Evolutionary conservation across 2,113 vertebrate genomes (phyloP), one percentile per base, ranked within the genome.

Genomic region (Pelvicachromis taeniatus): DNA sequence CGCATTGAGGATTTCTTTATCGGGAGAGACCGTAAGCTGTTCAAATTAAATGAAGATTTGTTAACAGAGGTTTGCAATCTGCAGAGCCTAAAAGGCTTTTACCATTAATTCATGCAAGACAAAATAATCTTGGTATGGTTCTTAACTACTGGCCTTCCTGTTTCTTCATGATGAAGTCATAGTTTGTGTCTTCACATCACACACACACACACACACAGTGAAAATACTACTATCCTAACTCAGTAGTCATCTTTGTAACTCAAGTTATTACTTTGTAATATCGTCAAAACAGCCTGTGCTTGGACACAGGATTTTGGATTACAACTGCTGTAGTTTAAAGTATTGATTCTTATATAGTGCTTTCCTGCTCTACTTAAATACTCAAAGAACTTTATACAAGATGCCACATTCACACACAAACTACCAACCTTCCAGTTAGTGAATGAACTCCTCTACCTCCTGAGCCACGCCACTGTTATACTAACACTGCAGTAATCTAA

Each of bases 11-110:
- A 21, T 65, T 38, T 65, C 38, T n/a, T 38, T n/a, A n/a, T n/a
- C n/a, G n/a, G n/a, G n/a, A n/a, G 19, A 7, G 59, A 10, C 19
- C n/a, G n/a, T n/a, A n/a, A 63, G 97, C 97, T 0, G 91, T 98
- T 63, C 16, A 59, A 59, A 59, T 59, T 3, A 33, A 59, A 33
- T 33, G 4, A 59, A 33, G 14, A 9, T 33, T 59, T 26, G 3
- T 14, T 33, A 59, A 33, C 0, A 0, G 5, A 59, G 29, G 29
- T 33, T 33, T 31, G 29, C 29, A 26, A 59, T 59, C 56, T 59
- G 16, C 56, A 59, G 29, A 59, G 29, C 26, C 29, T 4, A 59
- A 59, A 59, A 59, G 0, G 1, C 9, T 59, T 59, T 31, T 10
- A 59, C 9, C 9, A 59, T 59, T 33, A 17, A 59, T 59, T 59